Percentiles rank a stretch among this genome's conserved stretches.
phyloP scores from a whole-genome alignment of 2,113 vertebrate species.

The Corydoras maculifer region DNA sequence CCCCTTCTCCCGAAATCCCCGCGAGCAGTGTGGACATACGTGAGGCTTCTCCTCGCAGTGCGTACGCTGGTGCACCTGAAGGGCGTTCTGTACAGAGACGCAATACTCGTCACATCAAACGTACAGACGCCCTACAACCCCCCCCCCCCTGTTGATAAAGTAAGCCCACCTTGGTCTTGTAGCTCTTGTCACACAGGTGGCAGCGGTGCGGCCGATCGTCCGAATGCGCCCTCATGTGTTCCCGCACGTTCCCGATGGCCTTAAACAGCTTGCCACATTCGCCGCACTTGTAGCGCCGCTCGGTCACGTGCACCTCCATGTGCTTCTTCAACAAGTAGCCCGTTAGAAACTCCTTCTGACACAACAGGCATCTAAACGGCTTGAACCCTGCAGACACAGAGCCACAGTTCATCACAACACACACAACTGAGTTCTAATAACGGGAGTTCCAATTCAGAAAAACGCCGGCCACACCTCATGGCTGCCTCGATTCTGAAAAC shows the following conservation, averaged over 20 bases:
- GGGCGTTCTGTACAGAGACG: conserved; percentile 74
- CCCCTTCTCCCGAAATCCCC: conserved; percentile 91
- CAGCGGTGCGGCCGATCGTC: conserved; percentile 88
- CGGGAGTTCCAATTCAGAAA: no score
- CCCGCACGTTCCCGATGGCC: conserved; percentile 89
- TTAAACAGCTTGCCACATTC: conserved; percentile 97
- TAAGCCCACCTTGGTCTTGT: conserved; percentile 87
- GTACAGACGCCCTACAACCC: no score
- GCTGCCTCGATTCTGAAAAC: no score
- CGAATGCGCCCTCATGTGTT: conserved; percentile 89
- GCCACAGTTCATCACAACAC: background rate
- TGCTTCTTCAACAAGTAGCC: conserved; percentile 94
- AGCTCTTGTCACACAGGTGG: conserved; percentile 82
- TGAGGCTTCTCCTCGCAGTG: conserved; percentile 87
- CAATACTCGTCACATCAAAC: no score
- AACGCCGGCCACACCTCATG: no score
- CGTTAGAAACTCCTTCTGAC: conserved; percentile 90
- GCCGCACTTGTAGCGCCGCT: conserved; percentile 90
- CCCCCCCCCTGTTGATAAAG: no score
- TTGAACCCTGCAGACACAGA: conserved; percentile 69
- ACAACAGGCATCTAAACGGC: conserved; percentile 80
- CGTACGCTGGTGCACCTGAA: conserved; percentile 92
- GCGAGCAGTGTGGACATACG: conserved; percentile 81
- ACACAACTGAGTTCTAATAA: no score
- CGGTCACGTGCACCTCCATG: conserved; percentile 83